Percentiles rank a stretch among this genome's conserved stretches.
Conservation (phyloP, 2,888 invertebrate species). For the Hymenopus coronatus region DNA sequence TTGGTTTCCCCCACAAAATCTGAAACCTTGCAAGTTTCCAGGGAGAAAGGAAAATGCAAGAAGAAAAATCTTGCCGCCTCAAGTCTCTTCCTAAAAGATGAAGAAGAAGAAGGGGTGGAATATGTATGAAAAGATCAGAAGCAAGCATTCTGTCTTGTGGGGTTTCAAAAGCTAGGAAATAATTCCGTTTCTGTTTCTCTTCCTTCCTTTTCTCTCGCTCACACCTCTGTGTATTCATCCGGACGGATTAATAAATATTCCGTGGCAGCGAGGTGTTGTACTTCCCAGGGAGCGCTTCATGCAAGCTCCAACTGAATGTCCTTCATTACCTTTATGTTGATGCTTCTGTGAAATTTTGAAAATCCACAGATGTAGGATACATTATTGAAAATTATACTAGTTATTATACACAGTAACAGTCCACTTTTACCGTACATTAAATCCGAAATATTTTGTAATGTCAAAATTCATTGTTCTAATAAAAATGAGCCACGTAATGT, state of each 20-base stretch:
- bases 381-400: too few species aligned
- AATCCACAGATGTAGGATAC: too few species aligned
- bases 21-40: background rate
- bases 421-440: too few species aligned
- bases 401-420: too few species aligned
- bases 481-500: too few species aligned
- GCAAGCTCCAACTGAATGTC: background rate
- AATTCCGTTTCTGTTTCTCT: conserved; percentile 12
- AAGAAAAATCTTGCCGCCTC: background rate
- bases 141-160: background rate
- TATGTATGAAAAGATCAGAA: background rate
- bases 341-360: too few species aligned
- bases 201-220: conserved; percentile 5
- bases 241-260: conserved; percentile 30
- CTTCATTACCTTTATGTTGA: background rate
- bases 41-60: background rate
- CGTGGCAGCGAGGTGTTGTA: background rate
- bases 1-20: background rate
- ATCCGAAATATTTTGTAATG: too few species aligned
- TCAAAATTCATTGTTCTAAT: too few species aligned
- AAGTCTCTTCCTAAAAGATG: background rate
- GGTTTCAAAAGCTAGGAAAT: conserved; percentile 2
- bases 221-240: conserved; percentile 4
- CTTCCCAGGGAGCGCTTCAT: background rate
- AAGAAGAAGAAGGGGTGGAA: background rate